phyloP scores from a whole-genome alignment of 30 jellyfish, hydroid and myxozoan species.

The Catostylus mosaicus region DNA sequence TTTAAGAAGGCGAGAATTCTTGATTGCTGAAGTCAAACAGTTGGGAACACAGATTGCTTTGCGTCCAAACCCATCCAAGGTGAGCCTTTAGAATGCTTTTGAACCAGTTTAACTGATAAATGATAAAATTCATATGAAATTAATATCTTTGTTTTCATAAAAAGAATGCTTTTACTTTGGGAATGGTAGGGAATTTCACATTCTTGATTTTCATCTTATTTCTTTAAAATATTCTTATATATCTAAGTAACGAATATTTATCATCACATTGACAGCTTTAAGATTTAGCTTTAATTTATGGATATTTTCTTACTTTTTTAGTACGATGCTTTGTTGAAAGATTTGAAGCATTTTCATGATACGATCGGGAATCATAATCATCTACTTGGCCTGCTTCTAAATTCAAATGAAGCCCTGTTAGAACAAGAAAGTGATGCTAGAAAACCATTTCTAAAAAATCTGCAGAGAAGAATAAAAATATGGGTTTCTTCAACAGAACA shows the following conservation, averaged over 20 bases:
- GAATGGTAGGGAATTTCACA: too few species aligned
- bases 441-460: constrained; percentile 6
- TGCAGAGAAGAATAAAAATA: constrained; percentile 31
- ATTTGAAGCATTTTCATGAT: constrained; percentile 62
- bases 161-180: too few species aligned
- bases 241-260: too few species aligned
- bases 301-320: too few species aligned
- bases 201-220: too few species aligned
- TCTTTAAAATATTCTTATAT: too few species aligned
- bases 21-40: constrained; percentile 20
- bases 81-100: too few species aligned
- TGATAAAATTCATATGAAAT: too few species aligned
- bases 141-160: too few species aligned
- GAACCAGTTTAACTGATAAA: too few species aligned
- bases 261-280: too few species aligned
- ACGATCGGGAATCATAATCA: constrained; percentile 43
- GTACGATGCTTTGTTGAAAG: constrained; percentile 64
- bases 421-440: neutral
- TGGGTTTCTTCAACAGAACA: constrained; percentile 70
- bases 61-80: constrained; percentile 93
- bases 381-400: constrained; percentile 38
- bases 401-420: constrained; percentile 25
- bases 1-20: constrained; percentile 40
- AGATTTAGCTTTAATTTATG: too few species aligned
- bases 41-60: constrained; percentile 29